Evolutionary conservation across 2,888 invertebrate species (phyloP), one percentile per base, ranked within the genome.

Genomic region (Eristalis pertinax): DNA sequence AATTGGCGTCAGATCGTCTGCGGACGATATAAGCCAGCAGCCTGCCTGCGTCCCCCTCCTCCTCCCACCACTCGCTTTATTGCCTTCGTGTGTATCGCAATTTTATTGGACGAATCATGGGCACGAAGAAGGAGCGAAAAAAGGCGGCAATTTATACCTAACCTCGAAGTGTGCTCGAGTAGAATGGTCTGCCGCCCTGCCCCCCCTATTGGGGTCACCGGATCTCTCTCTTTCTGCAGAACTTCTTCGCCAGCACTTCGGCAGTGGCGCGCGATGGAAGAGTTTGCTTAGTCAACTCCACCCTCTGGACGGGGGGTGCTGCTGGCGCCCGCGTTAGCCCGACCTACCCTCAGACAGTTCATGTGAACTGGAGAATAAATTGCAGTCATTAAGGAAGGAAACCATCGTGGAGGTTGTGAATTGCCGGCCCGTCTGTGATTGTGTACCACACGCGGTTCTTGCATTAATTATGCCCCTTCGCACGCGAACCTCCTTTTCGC

Each of bases 1-100:
- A 78, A 58, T 38, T 67, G 86, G 82, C 86, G 86, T 79, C 82
- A 75, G 86, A 83, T 83, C 78, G 86, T 86, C 86, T 86, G 68
- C 38, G 35, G 67, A 58, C 78, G 78, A 86, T 86, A 78, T 13
- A 43, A 78, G 41, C 65, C 78, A n/a, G n/a, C n/a, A n/a, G n/a
- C 22, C 50, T 19, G n/a, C 19, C 15, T 43, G n/a, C 43, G 1
- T 22, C 43, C 7, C 60, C 24, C 8, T 7, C 56, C 4, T 50
- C 50, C n/a, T 4, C 11, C 58, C 13, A n/a, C 50, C 56, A 2
- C 65, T 32, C 29, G 58, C 32, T 63, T 74, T 41, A 43, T 60
- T 77, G 50, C 19, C 50, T 64, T 81, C 69, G 67, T 78, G 68
- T 85, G 73, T 65, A 75, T 75, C 63, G 68, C 63, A 69, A 74